Conservation (phyloP, 2,888 invertebrate genomes). For the Megalurothrips usitatus region DNA sequence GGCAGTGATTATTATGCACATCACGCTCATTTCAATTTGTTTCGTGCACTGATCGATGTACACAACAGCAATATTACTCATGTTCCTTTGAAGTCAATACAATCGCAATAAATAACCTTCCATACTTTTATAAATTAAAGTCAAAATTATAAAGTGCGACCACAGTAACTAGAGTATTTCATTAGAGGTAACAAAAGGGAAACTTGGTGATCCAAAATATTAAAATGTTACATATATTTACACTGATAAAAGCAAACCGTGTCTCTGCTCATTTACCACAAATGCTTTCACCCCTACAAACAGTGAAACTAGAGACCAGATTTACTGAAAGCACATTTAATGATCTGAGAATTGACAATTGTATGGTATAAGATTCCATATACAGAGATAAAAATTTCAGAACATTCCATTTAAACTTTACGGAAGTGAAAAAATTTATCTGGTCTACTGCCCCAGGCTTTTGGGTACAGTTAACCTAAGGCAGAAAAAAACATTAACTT, state of each 20-base stretch:
- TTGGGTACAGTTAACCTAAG: no score
- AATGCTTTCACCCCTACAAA: not conserved
- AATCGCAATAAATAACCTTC: not conserved
- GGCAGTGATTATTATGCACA: slow-evolving; percentile 22
- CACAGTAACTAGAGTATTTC: not conserved
- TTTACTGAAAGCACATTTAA: not conserved
- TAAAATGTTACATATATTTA: not conserved
- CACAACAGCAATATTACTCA: not conserved
- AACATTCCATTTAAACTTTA: no score
- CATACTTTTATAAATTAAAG: not conserved
- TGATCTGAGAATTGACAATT: not conserved
- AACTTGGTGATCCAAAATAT: not conserved
- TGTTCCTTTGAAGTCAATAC: not conserved
- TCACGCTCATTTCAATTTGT: slow-evolving; percentile 4
- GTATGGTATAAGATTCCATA: not conserved
- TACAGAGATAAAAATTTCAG: not conserved
- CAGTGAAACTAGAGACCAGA: not conserved
- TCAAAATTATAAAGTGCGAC: not conserved
- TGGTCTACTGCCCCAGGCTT: no score
- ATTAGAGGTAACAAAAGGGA: not conserved
- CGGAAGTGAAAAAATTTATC: not conserved
- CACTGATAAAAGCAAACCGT: not conserved
- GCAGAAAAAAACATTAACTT: not conserved
- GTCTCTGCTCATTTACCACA: not conserved
- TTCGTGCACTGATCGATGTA: slow-evolving; percentile 16